Base-by-base conservation (phyloP, 2,888 invertebrate genomes). In the Hypercompe scribonia region DNA sequence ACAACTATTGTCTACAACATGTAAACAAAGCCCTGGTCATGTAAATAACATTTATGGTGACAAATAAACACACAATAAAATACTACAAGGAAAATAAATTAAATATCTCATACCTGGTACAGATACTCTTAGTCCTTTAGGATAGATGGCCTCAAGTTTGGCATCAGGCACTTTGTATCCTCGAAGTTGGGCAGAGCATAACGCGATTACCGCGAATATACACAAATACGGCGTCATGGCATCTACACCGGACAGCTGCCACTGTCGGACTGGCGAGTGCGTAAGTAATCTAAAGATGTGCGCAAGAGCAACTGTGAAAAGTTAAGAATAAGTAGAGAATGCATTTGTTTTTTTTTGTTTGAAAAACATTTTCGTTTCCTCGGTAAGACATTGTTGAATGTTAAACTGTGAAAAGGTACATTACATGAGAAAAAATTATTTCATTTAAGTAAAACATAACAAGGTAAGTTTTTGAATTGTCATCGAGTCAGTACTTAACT, bases 61-160 rank as follows among this genome's bases (percentile, higher is more conserved):
- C 34, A 33, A 33, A 33, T 21, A 31, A 15, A n/a, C 8, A 50
- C 50, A 54, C 8, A 68, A 50, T 34, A 21, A n/a, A 68, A 10
- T 13, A 36, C 1, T 21, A 39, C 7, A 24, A 42, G 33, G 39
- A 64, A 42, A 46, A 21, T 39, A 36, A 42, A 39, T 10, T 71
- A 46, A 68, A 28, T 31, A 58, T 18, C 8, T 70, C 83, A 77
- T 77, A 91, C 91, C 91, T 84, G 81, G 81, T 64, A 97, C 95
- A 0, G 97, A 96, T 0, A 97, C 96, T 67, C 96, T 92, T 0
- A 97, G 86, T 73, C 97, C 97, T 86, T 90, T 95, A 0, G 97
- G 97, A 80, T 93, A 93, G 54, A 96, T 93, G 4, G 96, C 96
- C 86, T 97, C 96, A 1, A 97, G 90, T 73, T 92, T 96, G 0